Evolutionary conservation across 2,113 vertebrate species (phyloP), one percentile per base, ranked within the genome.

Genomic region (Machaerirhynchus nigripectus): DNA sequence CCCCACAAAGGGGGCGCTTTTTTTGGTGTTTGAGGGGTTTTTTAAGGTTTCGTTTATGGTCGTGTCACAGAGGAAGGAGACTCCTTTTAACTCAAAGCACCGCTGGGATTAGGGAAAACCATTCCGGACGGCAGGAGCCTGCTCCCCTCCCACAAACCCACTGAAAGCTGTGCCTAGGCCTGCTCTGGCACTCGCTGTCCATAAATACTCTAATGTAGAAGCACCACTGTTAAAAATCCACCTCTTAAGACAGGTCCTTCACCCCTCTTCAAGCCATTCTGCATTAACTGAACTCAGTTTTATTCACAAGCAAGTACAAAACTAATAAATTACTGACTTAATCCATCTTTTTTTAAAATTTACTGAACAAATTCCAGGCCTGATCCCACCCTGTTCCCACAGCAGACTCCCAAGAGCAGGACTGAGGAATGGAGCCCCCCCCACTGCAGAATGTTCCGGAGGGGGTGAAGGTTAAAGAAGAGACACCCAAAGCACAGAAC

Each of bases 111-210:
- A 13, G 26, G 14, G 19, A 13, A 26, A 44, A 28, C 3, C 6
- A 0, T 19, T 5, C 0, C 15, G 1, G 8, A 31, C 3, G 6
- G 17, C 17, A 35, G 37, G 4, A 44, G n/a, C 3, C 15, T 1
- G 3, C 3, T 40, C 6, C 13, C 20, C 7, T 26, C 24, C 15
- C 39, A 12, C 3, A 6, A 5, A 15, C 6, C 13, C 12, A 4
- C 8, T 1, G 10, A 2, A 3, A 44, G 44, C 4, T 68, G 30
- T 11, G 30, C 26, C 42, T 3, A 1, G 8, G 4, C 0, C 40
- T 15, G n/a, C 11, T 20, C 12, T 1, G 11, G 6, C 0, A 2
- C 2, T 0, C 3, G 0, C 2, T 13, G 12, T 1, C 69, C 21
- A 7, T 3, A 17, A 70, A 46, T 9, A 2, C 9, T 24, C 55